Conservation (phyloP, 2,888 invertebrate species). For the Ectropis crepuscularia region DNA sequence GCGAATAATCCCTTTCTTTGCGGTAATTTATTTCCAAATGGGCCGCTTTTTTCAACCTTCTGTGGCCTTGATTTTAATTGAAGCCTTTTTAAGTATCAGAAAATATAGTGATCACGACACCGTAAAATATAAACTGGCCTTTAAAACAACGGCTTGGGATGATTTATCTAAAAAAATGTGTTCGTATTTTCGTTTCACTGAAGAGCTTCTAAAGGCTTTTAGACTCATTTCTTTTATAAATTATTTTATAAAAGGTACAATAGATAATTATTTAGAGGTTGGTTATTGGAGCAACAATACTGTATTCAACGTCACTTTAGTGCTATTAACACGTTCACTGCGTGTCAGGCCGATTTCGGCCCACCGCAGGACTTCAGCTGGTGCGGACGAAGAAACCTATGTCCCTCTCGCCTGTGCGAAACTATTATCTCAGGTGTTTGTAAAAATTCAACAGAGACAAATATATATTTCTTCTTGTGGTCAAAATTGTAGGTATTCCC, state of each 20-base stretch:
- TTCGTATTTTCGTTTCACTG: constrained; percentile 21
- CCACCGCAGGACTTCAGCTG: no score
- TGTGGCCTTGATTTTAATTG: constrained; percentile 52
- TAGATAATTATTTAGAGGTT: background rate
- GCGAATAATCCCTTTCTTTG: constrained; percentile 59
- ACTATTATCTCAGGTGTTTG: no score
- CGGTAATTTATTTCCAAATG: constrained; percentile 57
- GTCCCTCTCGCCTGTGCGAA: no score
- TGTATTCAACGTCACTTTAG: no score
- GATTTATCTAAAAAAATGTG: constrained; percentile 19
- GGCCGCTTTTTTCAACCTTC: constrained; percentile 49
- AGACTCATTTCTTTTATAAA: constrained; percentile 19
- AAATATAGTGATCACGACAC: constrained; percentile 30
- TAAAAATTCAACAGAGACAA: no score
- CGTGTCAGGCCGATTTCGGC: no score
- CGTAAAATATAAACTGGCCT: constrained; percentile 29
- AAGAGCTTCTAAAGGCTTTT: constrained; percentile 32
- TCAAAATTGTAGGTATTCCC: no score
- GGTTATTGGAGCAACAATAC: no score
- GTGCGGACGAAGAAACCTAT: no score
- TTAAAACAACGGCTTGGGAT: constrained; percentile 21
- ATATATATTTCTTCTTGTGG: no score
- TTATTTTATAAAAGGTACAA: constrained; percentile 8
- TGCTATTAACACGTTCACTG: no score
- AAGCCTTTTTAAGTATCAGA: constrained; percentile 37